Evolutionary conservation across 2,113 vertebrate species (phyloP).

Genomic region (Eolophus roseicapilla): DNA sequence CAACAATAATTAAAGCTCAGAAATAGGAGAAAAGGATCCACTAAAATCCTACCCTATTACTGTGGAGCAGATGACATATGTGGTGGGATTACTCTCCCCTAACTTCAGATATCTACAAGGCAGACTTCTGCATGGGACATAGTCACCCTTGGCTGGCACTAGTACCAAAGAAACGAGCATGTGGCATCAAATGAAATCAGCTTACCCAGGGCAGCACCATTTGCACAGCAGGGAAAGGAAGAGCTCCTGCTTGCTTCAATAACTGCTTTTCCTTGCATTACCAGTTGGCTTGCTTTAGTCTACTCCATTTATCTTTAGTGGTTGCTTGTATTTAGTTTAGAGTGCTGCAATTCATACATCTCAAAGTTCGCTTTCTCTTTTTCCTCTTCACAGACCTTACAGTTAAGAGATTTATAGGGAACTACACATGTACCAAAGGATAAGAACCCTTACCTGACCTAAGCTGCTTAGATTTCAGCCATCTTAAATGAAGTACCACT

Average conservation of each 20-base stretch:
- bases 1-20: background rate
- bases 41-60: background rate
- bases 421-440: background rate
- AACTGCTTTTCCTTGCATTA: background rate
- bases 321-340: background rate
- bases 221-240: background rate
- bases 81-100: background rate
- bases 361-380: background rate
- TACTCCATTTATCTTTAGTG: background rate
- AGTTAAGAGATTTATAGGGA: background rate
- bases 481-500: background rate
- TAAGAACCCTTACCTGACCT: background rate
- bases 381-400: background rate
- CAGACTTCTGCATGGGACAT: background rate
- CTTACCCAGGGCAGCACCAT: background rate
- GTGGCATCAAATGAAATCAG: background rate
- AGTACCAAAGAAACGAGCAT: fast-evolving
- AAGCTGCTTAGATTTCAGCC: background rate
- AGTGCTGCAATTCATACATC: background rate
- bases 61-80: background rate
- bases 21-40: background rate
- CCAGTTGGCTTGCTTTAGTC: background rate
- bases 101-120: background rate
- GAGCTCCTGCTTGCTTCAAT: background rate
- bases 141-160: background rate